Percentiles rank a stretch among this genome's conserved stretches.
phyloP scores from a whole-genome alignment of 2,797 vertebrate species.

The Petrocephalus sullivani region DNA sequence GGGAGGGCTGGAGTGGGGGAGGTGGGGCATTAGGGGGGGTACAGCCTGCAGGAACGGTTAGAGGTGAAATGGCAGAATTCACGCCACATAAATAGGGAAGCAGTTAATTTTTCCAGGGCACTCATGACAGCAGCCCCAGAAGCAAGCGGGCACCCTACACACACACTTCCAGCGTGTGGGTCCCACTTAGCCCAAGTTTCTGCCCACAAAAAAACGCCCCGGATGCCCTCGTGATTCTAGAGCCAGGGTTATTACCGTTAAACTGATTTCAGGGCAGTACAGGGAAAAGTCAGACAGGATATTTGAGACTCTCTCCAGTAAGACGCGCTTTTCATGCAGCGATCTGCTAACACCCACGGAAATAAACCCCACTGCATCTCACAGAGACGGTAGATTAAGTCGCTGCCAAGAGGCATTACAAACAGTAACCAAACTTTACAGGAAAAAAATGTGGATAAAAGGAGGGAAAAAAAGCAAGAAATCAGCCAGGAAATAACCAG shows the following conservation, averaged over 20 bases:
- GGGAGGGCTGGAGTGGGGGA: not conserved
- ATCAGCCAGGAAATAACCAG: not conserved
- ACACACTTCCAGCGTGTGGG: constrained; percentile 17
- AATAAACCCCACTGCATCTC: not conserved
- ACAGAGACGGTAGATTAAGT: not conserved
- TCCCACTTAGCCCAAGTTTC: constrained; percentile 42
- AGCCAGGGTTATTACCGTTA: constrained; percentile 53
- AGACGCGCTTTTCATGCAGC: not conserved
- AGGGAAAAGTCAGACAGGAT: not conserved
- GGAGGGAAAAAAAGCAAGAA: not conserved
- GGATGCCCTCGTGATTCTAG: constrained; percentile 59
- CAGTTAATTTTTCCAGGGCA: constrained; percentile 60
- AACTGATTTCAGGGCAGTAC: constrained; percentile 37
- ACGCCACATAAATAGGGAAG: constrained; percentile 47
- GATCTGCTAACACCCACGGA: not conserved
- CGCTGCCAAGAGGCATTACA: not conserved
- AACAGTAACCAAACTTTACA: not conserved
- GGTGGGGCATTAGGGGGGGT: not conserved
- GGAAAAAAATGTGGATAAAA: not conserved
- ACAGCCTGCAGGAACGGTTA: constrained; percentile 43
- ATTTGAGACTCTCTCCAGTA: not conserved
- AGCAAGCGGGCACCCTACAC: constrained; percentile 36
- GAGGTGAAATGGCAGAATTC: constrained; percentile 54
- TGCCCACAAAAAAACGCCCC: constrained; percentile 48
- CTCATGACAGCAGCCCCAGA: constrained; percentile 59